Percentiles rank a stretch among this genome's conserved stretches.
Evolutionary conservation across 2,888 invertebrate species (phyloP).

Genomic region (Orchestes rusci): DNA sequence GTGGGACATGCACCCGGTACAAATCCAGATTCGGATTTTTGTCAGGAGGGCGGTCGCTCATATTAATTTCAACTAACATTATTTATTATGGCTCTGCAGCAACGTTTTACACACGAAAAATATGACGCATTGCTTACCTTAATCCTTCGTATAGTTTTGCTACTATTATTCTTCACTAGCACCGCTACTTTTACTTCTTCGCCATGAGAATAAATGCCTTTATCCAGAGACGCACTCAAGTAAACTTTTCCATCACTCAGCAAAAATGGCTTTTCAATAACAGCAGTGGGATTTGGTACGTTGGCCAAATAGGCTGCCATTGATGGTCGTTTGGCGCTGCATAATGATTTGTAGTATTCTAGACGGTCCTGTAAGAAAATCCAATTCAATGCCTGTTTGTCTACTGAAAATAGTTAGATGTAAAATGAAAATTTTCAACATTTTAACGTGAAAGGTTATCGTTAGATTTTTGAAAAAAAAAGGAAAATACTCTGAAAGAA

Average conservation of each 20-base stretch:
- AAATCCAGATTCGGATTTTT: no score
- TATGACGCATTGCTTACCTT: no score
- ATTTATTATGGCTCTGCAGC: no score
- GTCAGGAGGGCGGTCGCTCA: no score
- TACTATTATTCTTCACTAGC: constrained; percentile 70
- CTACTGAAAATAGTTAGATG: not conserved
- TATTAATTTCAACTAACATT: no score
- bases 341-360: constrained; percentile 33
- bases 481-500: no score
- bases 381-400: no score
- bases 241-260: constrained; percentile 77
- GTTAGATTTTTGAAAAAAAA: no score
- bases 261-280: constrained; percentile 76
- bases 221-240: constrained; percentile 73
- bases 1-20: no score
- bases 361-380: constrained; percentile 20
- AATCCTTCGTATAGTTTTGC: constrained; percentile 74
- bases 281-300: constrained; percentile 58
- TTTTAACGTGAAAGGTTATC: not conserved
- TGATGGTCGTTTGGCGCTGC: constrained; percentile 39
- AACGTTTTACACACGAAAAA: no score
- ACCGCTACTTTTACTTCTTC: constrained; percentile 71
- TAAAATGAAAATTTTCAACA: not conserved
- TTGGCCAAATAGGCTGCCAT: constrained; percentile 40
- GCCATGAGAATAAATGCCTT: constrained; percentile 75